Evolutionary conservation across 1,140 invertebrate genomes (phyloP).

Genomic region (Leucophenga varia): DNA sequence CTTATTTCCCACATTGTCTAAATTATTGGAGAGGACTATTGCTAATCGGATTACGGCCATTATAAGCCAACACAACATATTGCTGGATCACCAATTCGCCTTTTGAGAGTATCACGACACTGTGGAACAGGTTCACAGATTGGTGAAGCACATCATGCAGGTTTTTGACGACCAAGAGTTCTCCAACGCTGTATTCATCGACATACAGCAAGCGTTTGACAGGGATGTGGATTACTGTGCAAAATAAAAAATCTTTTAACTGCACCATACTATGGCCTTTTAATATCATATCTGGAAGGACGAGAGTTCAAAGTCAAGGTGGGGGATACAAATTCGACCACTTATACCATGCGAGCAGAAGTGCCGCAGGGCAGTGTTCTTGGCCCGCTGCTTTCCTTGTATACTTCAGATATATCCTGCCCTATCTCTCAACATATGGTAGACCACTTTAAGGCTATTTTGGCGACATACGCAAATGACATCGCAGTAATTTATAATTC

Average conservation of each 20-base stretch:
- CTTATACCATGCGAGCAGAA: conserved; percentile 6
- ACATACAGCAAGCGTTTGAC: conserved; percentile 3
- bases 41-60: conserved; percentile 2
- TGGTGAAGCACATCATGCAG: conserved; percentile 1
- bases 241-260: too few species aligned
- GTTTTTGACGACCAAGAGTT: neutral
- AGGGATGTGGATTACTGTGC: neutral
- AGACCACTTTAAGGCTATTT: conserved; percentile 7
- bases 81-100: conserved; percentile 4
- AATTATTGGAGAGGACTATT: conserved; percentile 3
- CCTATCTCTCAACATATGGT: conserved; percentile 4
- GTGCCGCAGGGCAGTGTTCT: conserved; percentile 13
- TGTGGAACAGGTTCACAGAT: conserved; percentile 7
- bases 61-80: neutral
- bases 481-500: conserved; percentile 4
- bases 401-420: conserved; percentile 12
- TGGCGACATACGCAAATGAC: conserved; percentile 12
- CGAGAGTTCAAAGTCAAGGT: too few species aligned
- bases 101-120: conserved; percentile 5
- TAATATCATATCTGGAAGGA: too few species aligned
- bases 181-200: conserved; percentile 1
- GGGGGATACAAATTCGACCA: neutral
- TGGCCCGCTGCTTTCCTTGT: conserved; percentile 8
- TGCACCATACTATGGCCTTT: too few species aligned
- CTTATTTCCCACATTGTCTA: conserved; percentile 1